Evolutionary conservation across 2,888 invertebrate species (phyloP).

Genomic region (Dryomyza anilis): DNA sequence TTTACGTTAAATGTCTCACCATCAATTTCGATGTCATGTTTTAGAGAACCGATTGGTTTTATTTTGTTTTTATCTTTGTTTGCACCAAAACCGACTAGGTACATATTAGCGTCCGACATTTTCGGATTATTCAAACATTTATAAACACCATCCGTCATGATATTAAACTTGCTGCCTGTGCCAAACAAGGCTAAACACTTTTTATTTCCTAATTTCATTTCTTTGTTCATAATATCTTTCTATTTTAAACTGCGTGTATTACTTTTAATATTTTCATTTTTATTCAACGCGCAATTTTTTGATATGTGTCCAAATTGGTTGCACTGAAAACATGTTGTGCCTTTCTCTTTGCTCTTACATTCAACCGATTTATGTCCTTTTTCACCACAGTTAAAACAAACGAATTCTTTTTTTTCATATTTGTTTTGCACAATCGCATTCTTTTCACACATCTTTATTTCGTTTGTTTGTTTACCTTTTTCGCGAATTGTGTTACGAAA

Average conservation of each 20-base stretch:
- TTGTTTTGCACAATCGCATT: neutral
- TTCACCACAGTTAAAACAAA: conserved; percentile 12
- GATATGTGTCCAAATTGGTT: neutral
- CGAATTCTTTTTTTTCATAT: conserved; percentile 17
- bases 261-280: neutral
- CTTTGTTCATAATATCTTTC: neutral
- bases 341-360: conserved; percentile 11
- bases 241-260: neutral
- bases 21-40: too few species aligned
- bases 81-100: too few species aligned
- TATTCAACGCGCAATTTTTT: neutral
- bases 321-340: neutral
- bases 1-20: too few species aligned
- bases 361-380: conserved; percentile 15
- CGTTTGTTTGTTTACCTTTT: neutral
- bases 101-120: too few species aligned
- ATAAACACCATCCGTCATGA: conserved; percentile 4
- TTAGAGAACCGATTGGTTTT: too few species aligned
- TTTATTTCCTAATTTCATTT: neutral
- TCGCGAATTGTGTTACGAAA: neutral
- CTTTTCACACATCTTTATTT: neutral
- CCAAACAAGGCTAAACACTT: neutral
- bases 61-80: too few species aligned
- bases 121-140: neutral
- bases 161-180: conserved; percentile 5